Base-by-base conservation (phyloP, 1,140 invertebrate species). In the Pogonomyrmex barbatus region DNA sequence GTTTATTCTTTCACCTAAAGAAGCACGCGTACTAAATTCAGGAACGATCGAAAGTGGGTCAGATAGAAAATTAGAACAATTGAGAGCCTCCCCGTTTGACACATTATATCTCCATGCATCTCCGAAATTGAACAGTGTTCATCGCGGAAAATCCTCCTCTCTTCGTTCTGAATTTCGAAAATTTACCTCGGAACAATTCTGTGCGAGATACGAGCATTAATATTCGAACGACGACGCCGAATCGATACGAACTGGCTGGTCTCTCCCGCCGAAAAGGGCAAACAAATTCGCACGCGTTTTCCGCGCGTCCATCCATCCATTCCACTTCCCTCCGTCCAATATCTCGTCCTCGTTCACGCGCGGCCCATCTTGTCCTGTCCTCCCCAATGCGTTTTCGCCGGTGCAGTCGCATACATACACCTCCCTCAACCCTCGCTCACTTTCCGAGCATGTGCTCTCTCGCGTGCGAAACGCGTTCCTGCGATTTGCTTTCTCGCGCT, bases 291-390 rank as follows among this genome's bases (percentile, higher is more conserved):
- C 33, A 30, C 67, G 50, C 65, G 78, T 30, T 82, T 82, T 82
- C 68, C 79, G 52, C 65, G 78, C 78, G 30, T 42, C 4, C 54
- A 14, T 83, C 79, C 71, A 52, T 83, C 52, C 71, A 42, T 63
- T 58, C 17, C 10, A 33, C 47, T 9, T 24, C 45, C 71, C 47
- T 50, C 71, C 58, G 30, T 30, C 60, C 60, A 47, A 65, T 63
- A 63, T 42, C 24, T 71, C 67, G 78, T 71, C 47, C 58, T 52
- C 58, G 73, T 78, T 78, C 58, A 54, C 73, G 62, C 75, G 62
- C 42, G 52, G 52, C 65, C 54, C 88, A 90, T 90, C 89, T 90
- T 90, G 89, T 85, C 81, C 88, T 85, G 89, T 90, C 89, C 88
- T 90, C 87, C 89, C 86, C 88, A 90, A 90, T 90, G 70, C 83